Evolutionary conservation across 2,888 invertebrate genomes (phyloP), one percentile per base, ranked within the genome.

Genomic region (Drymonia ruficornis): DNA sequence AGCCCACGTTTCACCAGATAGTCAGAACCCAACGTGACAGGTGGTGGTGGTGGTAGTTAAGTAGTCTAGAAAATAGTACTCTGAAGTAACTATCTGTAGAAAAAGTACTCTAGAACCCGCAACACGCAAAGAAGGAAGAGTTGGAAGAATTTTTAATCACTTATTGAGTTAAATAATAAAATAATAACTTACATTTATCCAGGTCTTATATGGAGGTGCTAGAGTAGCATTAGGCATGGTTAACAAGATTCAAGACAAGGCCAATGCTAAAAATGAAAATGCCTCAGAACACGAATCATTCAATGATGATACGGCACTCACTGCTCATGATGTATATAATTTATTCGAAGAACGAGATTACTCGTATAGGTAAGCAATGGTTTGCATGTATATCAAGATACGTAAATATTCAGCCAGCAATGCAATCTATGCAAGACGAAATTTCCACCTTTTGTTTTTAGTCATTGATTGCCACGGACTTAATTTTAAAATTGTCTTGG

Each of bases 301-400:
- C 12, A 49, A 60, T 5, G 55, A 67, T 36, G 55, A 53, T 2
- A 55, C 70, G 36, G 52, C 56, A 31, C 58, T 82, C 0, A 62
- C 56, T 16, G 65, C 74, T n/a, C 59, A 76, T 1, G 81, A 78
- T 46, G 55, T 86, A 47, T 87, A 87, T 59, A 56, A 73, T 36
- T 60, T 80, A 44, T 55, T 85, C 1, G 50, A 61, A 12, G 70
- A 77, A 45, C 72, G 71, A 42, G 79, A 79, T 34, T 80, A 73
- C 54, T 57, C 60, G 8, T 86, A 82, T 56, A 66, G 61, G 84
- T 85, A 59, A 67, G 66, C 64, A 1, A 50, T 15, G 9, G 31
- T 23, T 23, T 23, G 23, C 23, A 23, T 23, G 23, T 23, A 38
- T 9, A 31, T 3, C 38, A 19, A 12, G 28, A 18, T 46, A 42